Conservation (phyloP, 2,113 vertebrate genomes). For the Ginglymostoma cirratum region DNA sequence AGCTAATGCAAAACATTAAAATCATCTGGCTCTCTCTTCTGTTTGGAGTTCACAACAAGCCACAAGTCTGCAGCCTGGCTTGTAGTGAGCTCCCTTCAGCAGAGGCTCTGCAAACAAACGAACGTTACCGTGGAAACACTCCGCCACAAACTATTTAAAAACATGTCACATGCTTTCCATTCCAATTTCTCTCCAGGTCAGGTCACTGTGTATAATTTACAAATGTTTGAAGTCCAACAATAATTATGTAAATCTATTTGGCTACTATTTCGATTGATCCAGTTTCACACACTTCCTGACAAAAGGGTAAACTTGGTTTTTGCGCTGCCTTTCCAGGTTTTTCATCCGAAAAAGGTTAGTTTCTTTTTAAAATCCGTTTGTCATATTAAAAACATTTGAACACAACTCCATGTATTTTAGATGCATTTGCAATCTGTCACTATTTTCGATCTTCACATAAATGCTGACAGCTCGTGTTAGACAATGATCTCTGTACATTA, state of each 20-base stretch:
- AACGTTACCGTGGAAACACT: slow-evolving; percentile 1
- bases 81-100: not conserved
- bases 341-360: not conserved
- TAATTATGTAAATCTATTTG: slow-evolving; percentile 12
- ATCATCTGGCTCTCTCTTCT: not conserved
- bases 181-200: slow-evolving; percentile 12
- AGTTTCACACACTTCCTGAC: not conserved
- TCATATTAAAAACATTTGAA: not conserved
- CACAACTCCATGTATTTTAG: not conserved
- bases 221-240: slow-evolving; percentile 6
- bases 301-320: not conserved
- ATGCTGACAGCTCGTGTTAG: not conserved
- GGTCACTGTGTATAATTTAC: slow-evolving; percentile 2
- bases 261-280: not conserved
- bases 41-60: not conserved
- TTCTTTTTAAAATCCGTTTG: not conserved
- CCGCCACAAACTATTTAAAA: slow-evolving; percentile 14
- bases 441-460: not conserved
- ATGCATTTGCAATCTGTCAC: not conserved
- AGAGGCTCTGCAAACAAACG: not conserved
- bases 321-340: not conserved
- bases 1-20: not conserved
- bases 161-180: slow-evolving; percentile 16
- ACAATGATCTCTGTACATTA: not conserved
- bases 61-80: not conserved